Conservation (phyloP, 2,888 invertebrate genomes). For the Conistra vaccinii region DNA sequence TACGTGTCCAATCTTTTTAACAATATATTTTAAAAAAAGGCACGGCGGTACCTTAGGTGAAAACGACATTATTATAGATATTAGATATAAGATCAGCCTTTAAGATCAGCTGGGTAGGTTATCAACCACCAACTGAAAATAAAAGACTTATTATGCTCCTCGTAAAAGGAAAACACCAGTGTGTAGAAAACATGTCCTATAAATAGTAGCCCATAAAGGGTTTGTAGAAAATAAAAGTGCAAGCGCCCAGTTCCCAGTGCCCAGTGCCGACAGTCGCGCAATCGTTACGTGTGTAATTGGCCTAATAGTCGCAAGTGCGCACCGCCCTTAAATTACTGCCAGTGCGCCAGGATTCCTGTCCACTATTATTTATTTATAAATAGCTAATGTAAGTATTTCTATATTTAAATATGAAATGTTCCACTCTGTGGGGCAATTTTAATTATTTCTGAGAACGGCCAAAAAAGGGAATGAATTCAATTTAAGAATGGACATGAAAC, state of each 20-base stretch:
- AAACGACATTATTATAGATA: neutral
- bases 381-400: constrained; percentile 10
- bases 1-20: no score
- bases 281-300: constrained; percentile 67
- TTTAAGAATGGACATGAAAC: neutral
- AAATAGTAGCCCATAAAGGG: constrained; percentile 45
- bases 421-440: neutral
- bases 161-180: constrained; percentile 15
- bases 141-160: neutral
- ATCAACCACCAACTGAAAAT: neutral
- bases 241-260: constrained; percentile 12
- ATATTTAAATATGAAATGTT: neutral
- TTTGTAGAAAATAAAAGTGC: constrained; percentile 53
- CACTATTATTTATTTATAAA: constrained; percentile 52
- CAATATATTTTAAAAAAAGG: no score
- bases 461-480: neutral
- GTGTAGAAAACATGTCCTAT: constrained; percentile 37
- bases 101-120: neutral
- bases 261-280: constrained; percentile 46
- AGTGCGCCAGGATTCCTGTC: constrained; percentile 36
- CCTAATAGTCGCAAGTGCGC: constrained; percentile 61
- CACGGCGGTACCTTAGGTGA: neutral
- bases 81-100: neutral
- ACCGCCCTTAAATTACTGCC: constrained; percentile 59
- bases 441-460: neutral